Evolutionary conservation across 1,140 invertebrate genomes (phyloP), one percentile per base, ranked within the genome.

Genomic region (Drepana arcuata): DNA sequence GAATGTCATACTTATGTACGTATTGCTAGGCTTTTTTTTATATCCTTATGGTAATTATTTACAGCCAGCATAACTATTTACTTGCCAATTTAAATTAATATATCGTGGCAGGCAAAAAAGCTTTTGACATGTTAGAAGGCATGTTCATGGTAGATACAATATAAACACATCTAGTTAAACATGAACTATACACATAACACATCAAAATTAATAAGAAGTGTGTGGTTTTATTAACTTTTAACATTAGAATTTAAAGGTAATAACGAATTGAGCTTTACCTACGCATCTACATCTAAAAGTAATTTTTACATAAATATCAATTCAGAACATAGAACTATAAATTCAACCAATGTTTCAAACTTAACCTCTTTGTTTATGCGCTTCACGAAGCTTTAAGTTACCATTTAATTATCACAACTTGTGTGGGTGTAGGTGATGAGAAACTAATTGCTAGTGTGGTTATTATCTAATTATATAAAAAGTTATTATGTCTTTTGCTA

Each of bases 91-190:
- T n/a, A n/a, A n/a, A n/a, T n/a, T n/a, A n/a, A n/a, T n/a, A n/a
- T n/a, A n/a, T n/a, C n/a, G n/a, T n/a, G n/a, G 41, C 45, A 44
- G 46, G 57, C 52, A 53, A 61, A 56, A 47, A 57, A 50, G 14
- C 30, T 24, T 45, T 50, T 38, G 26, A 57, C 24, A 39, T 48
- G 42, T 69, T 5, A 59, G 47, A 74, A 74, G 72, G 72, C 72
- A 77, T 73, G 56, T 77, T 74, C 70, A 56, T 68, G 72, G 67
- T 65, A 48, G 4, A 21, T 21, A n/a, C 40, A 37, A 54, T 48
- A 55, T 43, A 39, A 48, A 53, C 38, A 54, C 38, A 48, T 41
- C 36, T 32, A 29, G 38, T 18, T 39, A 29, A 47, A 49, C 23
- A 44, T 45, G 14, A 28, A 34, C 30, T 40, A 34, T 24, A 34